Conservation (phyloP, 2,888 invertebrate genomes). For the Phalera bucephala region DNA sequence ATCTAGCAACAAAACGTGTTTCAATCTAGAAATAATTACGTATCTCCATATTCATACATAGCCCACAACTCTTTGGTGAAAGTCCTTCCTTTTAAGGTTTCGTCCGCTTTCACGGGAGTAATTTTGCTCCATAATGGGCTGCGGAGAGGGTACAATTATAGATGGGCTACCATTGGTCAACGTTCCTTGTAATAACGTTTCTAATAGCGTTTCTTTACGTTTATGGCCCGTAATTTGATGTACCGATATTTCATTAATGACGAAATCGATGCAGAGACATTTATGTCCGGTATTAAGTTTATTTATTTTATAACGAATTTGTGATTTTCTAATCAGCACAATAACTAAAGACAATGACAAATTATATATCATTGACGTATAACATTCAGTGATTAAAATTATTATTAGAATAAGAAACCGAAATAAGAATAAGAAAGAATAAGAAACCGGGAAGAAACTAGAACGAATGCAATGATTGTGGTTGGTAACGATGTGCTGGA, state of each 20-base stretch:
- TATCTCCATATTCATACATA: constrained; percentile 9
- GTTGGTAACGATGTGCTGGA: too few relatives aligned
- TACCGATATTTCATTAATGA: background rate
- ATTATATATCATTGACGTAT: too few relatives aligned
- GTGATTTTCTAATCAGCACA: too few relatives aligned
- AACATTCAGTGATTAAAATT: too few relatives aligned
- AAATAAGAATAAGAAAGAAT: too few relatives aligned
- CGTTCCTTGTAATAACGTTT: constrained; percentile 26
- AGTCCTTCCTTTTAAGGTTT: constrained; percentile 29
- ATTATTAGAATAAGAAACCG: too few relatives aligned
- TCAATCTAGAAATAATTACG: constrained; percentile 14
- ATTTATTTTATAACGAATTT: too few relatives aligned
- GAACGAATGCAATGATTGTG: too few relatives aligned
- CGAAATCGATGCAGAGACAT: too few relatives aligned
- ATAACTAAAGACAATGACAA: too few relatives aligned
- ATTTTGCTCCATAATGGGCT: constrained; percentile 34
- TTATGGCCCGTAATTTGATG: constrained; percentile 8
- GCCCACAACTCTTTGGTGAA: constrained; percentile 20
- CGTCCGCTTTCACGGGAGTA: constrained; percentile 31
- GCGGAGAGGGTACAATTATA: constrained; percentile 30
- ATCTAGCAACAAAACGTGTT: background rate
- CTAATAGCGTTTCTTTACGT: constrained; percentile 23
- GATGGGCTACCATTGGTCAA: constrained; percentile 21
- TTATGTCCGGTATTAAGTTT: too few relatives aligned
- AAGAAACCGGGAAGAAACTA: too few relatives aligned